These are phyloP conservation scores for Xestia ashworthii DNA, from an alignment of 2,888 invertebrate species.

Conservation along the genomic window DNA sequence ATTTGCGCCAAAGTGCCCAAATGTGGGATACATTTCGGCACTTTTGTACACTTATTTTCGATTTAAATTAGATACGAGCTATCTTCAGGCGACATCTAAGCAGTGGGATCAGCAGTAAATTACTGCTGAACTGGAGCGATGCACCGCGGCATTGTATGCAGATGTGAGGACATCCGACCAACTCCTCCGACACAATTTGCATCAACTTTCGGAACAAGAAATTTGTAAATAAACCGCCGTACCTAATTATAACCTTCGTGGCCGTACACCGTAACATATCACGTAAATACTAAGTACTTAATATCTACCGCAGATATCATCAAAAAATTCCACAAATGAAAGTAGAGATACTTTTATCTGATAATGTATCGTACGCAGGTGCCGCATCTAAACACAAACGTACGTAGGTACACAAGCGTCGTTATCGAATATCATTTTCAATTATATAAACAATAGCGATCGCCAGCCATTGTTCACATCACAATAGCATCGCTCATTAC, in stretches of 20 bases:
- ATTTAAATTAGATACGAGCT: slow-evolving; percentile 85
- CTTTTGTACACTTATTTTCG: slow-evolving; percentile 56
- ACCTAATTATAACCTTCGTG: slow-evolving; percentile 73
- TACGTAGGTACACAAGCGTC: slow-evolving; percentile 57
- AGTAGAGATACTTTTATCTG: slow-evolving; percentile 64
- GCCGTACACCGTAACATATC: slow-evolving; percentile 58
- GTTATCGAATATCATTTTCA: slow-evolving; percentile 82
- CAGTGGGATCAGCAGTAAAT: slow-evolving; percentile 84
- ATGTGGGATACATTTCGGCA: slow-evolving; percentile 30
- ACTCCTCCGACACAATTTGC: slow-evolving; percentile 82
- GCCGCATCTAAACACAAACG: slow-evolving; percentile 65
- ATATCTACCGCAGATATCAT: slow-evolving; percentile 47
- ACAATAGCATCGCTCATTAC: slow-evolving; percentile 89
- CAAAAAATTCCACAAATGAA: slow-evolving; percentile 61
- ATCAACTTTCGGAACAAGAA: slow-evolving; percentile 83
- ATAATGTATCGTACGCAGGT: slow-evolving; percentile 69
- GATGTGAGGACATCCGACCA: slow-evolving; percentile 76
- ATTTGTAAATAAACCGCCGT: slow-evolving; percentile 79
- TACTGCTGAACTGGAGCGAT: slow-evolving; percentile 85
- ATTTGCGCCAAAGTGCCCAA: not conserved
- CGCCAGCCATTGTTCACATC: slow-evolving; percentile 87
- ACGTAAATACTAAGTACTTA: slow-evolving; percentile 36
- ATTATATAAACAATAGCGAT: slow-evolving; percentile 88
- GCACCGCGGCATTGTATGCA: slow-evolving; percentile 87
- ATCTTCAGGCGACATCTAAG: slow-evolving; percentile 88